These are phyloP conservation scores for Physocephala rufipes DNA, from an alignment of 2,888 invertebrate genomes.

Conservation along the genomic window DNA sequence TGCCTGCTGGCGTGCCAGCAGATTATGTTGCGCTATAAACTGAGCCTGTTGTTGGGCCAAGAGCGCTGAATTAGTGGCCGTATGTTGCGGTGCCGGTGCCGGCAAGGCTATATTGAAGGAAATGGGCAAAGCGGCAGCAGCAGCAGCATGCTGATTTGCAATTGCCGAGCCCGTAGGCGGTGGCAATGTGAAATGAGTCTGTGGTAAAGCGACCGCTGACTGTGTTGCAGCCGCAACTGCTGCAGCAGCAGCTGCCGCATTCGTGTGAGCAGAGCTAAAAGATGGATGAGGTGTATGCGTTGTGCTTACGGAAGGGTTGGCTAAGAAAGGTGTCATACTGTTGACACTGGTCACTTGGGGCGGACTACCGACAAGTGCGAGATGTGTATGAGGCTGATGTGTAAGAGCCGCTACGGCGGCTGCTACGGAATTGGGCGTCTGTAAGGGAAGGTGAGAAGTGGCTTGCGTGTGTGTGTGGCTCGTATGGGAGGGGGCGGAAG, in stretches of 20 bases:
- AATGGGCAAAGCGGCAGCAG: conserved; percentile 46
- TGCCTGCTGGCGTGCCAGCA: conserved; percentile 74
- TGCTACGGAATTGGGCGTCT: conserved; percentile 54
- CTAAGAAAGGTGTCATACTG: conserved; percentile 43
- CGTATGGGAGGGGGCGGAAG: conserved; percentile 41
- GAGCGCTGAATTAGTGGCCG: conserved; percentile 61
- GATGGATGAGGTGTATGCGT: conserved; percentile 43
- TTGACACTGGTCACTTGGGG: conserved; percentile 47
- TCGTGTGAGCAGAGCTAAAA: conserved; percentile 32
- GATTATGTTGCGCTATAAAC: conserved; percentile 76
- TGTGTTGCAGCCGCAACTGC: conserved; percentile 48
- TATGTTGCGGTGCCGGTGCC: conserved; percentile 55
- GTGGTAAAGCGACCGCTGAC: conserved; percentile 43
- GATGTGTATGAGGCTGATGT: conserved; percentile 50
- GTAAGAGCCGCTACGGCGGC: conserved; percentile 47
- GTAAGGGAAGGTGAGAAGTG: conserved; percentile 43
- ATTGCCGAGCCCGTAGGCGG: conserved; percentile 45
- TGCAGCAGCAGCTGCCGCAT: conserved; percentile 48
- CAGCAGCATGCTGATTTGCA: conserved; percentile 46
- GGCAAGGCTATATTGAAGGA: conserved; percentile 61
- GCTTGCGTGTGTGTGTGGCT: conserved; percentile 37
- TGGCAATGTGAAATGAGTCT: conserved; percentile 47
- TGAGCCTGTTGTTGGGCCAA: conserved; percentile 70
- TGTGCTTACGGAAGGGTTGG: conserved; percentile 33
- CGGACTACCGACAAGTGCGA: conserved; percentile 57